Conservation (phyloP, 2,113 vertebrate species). For the Hippocampus guttulatus region DNA sequence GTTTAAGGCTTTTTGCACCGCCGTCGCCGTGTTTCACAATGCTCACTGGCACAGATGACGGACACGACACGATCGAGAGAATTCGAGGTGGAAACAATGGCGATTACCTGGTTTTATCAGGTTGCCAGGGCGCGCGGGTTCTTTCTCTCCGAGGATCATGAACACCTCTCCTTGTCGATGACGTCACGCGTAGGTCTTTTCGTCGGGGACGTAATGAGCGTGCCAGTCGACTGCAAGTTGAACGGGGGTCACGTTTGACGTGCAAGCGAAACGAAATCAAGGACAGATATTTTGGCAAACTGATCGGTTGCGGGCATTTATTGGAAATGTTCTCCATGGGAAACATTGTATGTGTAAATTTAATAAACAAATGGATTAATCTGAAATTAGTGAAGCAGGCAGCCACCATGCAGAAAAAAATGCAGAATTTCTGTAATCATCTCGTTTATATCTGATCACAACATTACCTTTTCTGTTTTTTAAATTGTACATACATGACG, state of each 20-base stretch:
- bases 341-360: neutral
- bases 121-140: constrained; percentile 77
- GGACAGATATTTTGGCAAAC: neutral
- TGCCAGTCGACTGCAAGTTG: constrained; percentile 17
- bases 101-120: constrained; percentile 74
- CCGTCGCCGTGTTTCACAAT: constrained; percentile 22
- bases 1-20: constrained; percentile 19
- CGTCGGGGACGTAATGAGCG: constrained; percentile 53
- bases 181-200: constrained; percentile 69
- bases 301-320: neutral
- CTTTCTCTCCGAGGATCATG: constrained; percentile 78
- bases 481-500: no score
- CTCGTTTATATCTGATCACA: neutral
- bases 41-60: constrained; percentile 19
- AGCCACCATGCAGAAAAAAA: neutral
- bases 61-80: constrained; percentile 31
- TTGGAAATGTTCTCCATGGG: neutral
- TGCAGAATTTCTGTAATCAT: neutral
- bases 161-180: constrained; percentile 74
- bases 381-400: neutral
- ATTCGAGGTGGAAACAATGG: constrained; percentile 43
- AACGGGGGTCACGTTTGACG: neutral
- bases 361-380: neutral
- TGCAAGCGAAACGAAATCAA: neutral
- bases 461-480: no score